Evolutionary conservation across 23 tunicate species (phyloP).

Genomic region (Trididemnum nubilum): DNA sequence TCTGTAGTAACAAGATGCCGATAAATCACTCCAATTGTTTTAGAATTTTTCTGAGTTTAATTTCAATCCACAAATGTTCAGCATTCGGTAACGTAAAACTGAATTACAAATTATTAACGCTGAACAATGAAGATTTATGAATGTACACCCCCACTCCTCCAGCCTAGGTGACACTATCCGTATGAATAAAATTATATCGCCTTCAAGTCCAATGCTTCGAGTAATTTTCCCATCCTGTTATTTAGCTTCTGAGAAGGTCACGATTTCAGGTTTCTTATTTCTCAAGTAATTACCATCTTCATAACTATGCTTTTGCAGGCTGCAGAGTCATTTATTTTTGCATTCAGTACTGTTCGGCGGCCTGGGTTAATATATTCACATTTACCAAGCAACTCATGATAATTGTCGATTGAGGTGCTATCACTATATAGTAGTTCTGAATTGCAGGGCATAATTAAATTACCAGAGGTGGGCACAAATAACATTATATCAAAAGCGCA

Average conservation of each 20-base stretch:
- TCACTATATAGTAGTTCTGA: neutral
- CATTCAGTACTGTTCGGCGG: neutral
- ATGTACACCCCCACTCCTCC: neutral
- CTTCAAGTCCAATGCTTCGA: neutral
- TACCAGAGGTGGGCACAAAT: too few relatives aligned
- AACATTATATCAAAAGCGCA: too few relatives aligned
- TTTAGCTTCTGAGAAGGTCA: neutral
- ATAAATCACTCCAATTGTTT: neutral
- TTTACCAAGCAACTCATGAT: neutral
- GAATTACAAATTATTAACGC: neutral
- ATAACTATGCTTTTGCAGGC: neutral
- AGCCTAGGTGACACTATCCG: neutral
- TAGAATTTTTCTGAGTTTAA: neutral
- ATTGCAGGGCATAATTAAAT: neutral
- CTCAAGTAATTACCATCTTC: neutral
- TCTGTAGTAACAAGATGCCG: neutral
- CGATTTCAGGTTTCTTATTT: neutral
- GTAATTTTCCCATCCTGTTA: neutral
- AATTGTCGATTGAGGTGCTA: neutral
- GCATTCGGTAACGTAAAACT: neutral
- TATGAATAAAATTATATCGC: neutral
- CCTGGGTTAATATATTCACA: neutral
- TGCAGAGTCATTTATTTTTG: neutral
- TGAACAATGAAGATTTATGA: neutral
- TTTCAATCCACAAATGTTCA: neutral